Percentiles rank a stretch among this genome's conserved stretches.
These are phyloP conservation scores for Gymnoscopelus microlampas DNA, from an alignment of 2,797 vertebrate species.

Conservation along the genomic window DNA sequence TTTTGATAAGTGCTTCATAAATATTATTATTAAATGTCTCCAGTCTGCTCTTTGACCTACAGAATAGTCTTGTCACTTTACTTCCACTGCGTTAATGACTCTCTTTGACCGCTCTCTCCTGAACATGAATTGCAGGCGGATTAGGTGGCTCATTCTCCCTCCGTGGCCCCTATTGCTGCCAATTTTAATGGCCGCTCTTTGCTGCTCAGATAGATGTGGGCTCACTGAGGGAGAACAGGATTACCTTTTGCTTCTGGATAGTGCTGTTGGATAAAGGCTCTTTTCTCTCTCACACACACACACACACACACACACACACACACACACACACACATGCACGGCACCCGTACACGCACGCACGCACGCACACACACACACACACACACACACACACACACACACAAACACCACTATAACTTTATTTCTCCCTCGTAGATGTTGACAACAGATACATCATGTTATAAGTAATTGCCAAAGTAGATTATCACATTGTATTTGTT, in stretches of 20 bases:
- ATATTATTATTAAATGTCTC: background rate
- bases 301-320: too few relatives aligned
- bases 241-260: slow-evolving; percentile 48
- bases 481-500: too few relatives aligned
- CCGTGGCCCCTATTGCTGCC: slow-evolving; percentile 45
- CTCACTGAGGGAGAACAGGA: slow-evolving; percentile 52
- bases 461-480: too few relatives aligned
- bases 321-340: too few relatives aligned
- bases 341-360: too few relatives aligned
- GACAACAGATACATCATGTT: background rate
- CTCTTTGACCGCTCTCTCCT: slow-evolving; percentile 48
- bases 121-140: slow-evolving; percentile 54
- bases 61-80: slow-evolving; percentile 43
- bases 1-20: too few relatives aligned
- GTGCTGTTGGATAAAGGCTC: slow-evolving; percentile 50
- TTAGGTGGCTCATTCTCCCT: slow-evolving; percentile 50
- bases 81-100: slow-evolving; percentile 57
- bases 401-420: too few relatives aligned
- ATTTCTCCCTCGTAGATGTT: background rate
- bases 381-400: too few relatives aligned
- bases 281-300: background rate
- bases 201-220: slow-evolving; percentile 46
- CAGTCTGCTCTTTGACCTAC: slow-evolving; percentile 30
- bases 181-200: slow-evolving; percentile 60
- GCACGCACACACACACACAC: too few relatives aligned